Conservation (phyloP, 2,888 invertebrate genomes). For the Patella ulyssiponensis region DNA sequence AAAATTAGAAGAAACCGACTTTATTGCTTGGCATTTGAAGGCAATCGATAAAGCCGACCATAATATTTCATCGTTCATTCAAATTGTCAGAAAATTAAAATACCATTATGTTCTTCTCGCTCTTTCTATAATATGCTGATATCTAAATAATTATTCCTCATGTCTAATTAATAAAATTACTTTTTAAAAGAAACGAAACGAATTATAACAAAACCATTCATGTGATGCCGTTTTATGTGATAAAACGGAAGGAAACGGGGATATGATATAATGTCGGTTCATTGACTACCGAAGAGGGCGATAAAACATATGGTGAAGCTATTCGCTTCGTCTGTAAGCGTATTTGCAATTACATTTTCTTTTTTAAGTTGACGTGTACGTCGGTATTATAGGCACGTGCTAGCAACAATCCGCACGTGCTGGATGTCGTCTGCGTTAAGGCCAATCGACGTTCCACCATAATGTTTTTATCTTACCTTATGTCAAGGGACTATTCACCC, state of each 20-base stretch:
- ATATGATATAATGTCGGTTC: too few species aligned
- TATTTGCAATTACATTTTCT: slow-evolving; percentile 4
- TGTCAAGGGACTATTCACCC: too few species aligned
- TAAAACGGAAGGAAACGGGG: too few species aligned
- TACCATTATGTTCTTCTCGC: not conserved
- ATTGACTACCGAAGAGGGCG: not conserved
- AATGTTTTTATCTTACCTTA: too few species aligned
- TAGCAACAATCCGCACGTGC: not conserved
- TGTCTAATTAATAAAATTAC: slow-evolving; percentile 1
- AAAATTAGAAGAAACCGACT: slow-evolving; percentile 8
- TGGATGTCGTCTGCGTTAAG: not conserved
- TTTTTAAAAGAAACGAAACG: not conserved
- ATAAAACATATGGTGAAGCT: slow-evolving; percentile 5
- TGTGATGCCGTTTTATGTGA: too few species aligned
- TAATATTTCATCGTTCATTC: not conserved
- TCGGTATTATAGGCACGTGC: not conserved
- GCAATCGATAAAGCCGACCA: not conserved
- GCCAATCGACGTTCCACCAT: not conserved
- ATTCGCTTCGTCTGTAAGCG: not conserved
- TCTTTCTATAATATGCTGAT: not conserved
- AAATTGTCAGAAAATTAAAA: not conserved
- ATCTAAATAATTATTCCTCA: not conserved
- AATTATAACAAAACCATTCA: too few species aligned
- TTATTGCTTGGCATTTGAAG: slow-evolving; percentile 10
- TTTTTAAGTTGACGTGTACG: not conserved